phyloP scores from a whole-genome alignment of 1,140 invertebrate genomes.

The Drosophila mojavensis region DNA sequence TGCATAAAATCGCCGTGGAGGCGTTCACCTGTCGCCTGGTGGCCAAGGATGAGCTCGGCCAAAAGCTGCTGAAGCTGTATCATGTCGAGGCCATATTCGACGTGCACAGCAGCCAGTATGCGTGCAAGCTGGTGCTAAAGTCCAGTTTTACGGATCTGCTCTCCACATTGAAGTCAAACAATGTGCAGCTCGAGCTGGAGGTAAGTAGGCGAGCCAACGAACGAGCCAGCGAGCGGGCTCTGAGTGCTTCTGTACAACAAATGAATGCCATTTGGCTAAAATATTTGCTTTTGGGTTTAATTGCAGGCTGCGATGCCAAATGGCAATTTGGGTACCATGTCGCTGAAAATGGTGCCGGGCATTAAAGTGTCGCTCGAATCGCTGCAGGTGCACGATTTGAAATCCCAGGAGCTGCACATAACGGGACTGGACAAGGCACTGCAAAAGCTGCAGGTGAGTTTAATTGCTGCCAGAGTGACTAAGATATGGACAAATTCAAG shows the following conservation, averaged over 20 bases:
- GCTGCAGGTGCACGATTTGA: slow-evolving; percentile 58
- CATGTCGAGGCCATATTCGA: slow-evolving; percentile 72
- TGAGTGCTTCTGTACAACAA: not conserved
- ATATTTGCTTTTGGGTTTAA: not conserved
- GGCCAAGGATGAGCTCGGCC: slow-evolving; percentile 64
- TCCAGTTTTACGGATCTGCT: slow-evolving; percentile 69
- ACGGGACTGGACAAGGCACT: slow-evolving; percentile 79
- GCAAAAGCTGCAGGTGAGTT: slow-evolving; percentile 80
- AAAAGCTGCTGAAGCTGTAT: slow-evolving; percentile 67
- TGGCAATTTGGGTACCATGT: slow-evolving; percentile 72
- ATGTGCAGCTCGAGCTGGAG: slow-evolving; percentile 73
- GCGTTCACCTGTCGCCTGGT: slow-evolving; percentile 66
- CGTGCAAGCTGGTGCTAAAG: slow-evolving; percentile 64
- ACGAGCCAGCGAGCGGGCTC: not conserved
- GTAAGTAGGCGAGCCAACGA: slow-evolving; percentile 27
- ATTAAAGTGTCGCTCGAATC: slow-evolving; percentile 67
- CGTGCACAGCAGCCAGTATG: slow-evolving; percentile 55
- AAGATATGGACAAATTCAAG: not conserved
- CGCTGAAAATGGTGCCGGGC: slow-evolving; percentile 79
- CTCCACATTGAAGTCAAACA: slow-evolving; percentile 66
- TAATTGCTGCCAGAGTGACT: not conserved
- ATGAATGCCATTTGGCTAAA: slow-evolving; percentile 4
- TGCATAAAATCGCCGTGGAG: slow-evolving; percentile 59
- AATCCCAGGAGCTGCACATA: slow-evolving; percentile 74
- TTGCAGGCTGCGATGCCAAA: slow-evolving; percentile 65